A percentile compares a stretch with the other conserved stretches of the same genome.
These are phyloP conservation scores for Sesamia inferens DNA, from an alignment of 2,888 invertebrate species.

Conservation along the genomic window DNA sequence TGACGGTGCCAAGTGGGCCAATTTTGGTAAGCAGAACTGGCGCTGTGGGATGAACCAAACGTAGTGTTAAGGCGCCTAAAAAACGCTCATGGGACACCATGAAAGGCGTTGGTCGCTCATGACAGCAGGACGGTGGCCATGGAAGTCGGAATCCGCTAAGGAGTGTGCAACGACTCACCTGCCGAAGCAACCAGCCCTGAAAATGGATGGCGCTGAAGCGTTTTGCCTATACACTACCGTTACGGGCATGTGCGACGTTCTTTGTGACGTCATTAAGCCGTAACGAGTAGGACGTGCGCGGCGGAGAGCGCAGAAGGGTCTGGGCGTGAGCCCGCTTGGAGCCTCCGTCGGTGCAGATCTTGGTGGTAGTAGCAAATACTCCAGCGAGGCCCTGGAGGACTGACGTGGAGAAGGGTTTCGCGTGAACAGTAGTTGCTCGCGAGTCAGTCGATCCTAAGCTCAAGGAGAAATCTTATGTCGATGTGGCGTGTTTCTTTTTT, in stretches of 20 bases:
- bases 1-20: too few relatives aligned
- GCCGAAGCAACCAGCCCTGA: too few relatives aligned
- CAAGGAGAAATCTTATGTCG: too few relatives aligned
- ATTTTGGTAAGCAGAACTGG: constrained; percentile 93
- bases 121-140: too few relatives aligned
- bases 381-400: constrained; percentile 76
- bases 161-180: too few relatives aligned
- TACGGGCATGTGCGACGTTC: too few relatives aligned
- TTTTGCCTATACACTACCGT: too few relatives aligned
- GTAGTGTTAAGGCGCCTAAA: constrained; percentile 92
- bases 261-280: constrained; percentile 80
- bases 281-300: constrained; percentile 90
- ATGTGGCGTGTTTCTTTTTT: too few relatives aligned
- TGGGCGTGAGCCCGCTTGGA: constrained; percentile 87
- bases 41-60: constrained; percentile 94
- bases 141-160: too few relatives aligned
- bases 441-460: constrained; percentile 90
- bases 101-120: constrained; percentile 70
- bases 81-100: constrained; percentile 83
- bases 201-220: too few relatives aligned
- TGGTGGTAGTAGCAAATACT: constrained; percentile 93
- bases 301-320: constrained; percentile 90
- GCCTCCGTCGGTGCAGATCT: constrained; percentile 90
- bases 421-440: constrained; percentile 89
- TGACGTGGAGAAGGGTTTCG: constrained; percentile 90